Percentiles rank a stretch among this genome's conserved stretches.
phyloP scores from a whole-genome alignment of 2,888 invertebrate species.

The Thelaira solivaga region DNA sequence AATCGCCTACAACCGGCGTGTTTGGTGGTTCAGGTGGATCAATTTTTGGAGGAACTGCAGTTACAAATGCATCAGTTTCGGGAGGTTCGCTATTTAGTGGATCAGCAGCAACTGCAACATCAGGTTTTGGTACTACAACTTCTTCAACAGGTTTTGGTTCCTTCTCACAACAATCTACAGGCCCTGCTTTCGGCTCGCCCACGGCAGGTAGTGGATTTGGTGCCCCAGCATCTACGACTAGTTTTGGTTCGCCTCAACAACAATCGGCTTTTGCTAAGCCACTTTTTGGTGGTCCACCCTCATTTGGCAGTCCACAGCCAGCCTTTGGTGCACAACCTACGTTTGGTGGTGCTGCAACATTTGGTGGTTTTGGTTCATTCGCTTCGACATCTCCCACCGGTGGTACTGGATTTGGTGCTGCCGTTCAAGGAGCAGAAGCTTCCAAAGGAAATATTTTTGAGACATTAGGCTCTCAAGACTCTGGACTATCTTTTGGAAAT shows the following conservation, averaged over 20 bases:
- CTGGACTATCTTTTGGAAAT: conserved; percentile 75
- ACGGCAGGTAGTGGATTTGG: conserved; percentile 59
- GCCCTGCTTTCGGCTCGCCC: conserved; percentile 67
- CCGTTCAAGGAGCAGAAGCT: conserved; percentile 53
- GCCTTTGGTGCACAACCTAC: conserved; percentile 74
- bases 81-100: conserved; percentile 66
- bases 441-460: conserved; percentile 75
- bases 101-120: conserved; percentile 50
- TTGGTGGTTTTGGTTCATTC: conserved; percentile 71
- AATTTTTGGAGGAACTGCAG: conserved; percentile 60
- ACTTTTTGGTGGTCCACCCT: conserved; percentile 64
- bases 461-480: conserved; percentile 73
- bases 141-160: conserved; percentile 66
- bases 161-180: conserved; percentile 66
- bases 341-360: conserved; percentile 74
- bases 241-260: conserved; percentile 72
- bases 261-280: conserved; percentile 66
- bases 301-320: conserved; percentile 69
- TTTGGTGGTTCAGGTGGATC: conserved; percentile 61
- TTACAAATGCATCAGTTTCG: conserved; percentile 34
- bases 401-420: conserved; percentile 66
- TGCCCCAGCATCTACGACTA: conserved; percentile 57
- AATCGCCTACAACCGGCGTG: conserved; percentile 45
- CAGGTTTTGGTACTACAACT: conserved; percentile 61
- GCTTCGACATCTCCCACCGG: conserved; percentile 62